Conservation (phyloP, 2,797 vertebrate species). For the Percopsis omiscomaycus region DNA sequence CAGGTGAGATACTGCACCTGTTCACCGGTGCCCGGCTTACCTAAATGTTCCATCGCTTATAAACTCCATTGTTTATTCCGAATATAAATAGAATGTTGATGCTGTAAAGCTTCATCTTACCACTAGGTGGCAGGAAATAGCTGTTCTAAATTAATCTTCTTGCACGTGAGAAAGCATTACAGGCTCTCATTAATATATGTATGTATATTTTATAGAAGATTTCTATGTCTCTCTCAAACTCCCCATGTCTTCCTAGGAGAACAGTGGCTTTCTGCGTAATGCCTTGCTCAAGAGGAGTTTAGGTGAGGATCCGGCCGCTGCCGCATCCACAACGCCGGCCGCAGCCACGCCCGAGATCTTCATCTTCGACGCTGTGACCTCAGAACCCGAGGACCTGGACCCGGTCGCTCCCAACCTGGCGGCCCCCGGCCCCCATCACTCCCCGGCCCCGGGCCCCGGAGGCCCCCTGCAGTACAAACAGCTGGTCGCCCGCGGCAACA, state of each 20-base stretch:
- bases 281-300: conserved; percentile 67
- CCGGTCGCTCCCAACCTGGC: conserved; percentile 55
- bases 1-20: conserved; percentile 49
- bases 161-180: background rate
- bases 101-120: conserved; percentile 19
- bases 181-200: background rate
- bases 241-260: conserved; percentile 62
- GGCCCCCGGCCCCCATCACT: conserved; percentile 30
- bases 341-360: conserved; percentile 51
- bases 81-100: background rate
- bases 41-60: background rate
- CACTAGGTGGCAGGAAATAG: conserved; percentile 49
- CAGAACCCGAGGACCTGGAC: conserved; percentile 58
- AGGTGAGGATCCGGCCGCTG: conserved; percentile 62
- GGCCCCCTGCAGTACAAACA: background rate
- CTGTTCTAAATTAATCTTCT: background rate
- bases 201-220: background rate
- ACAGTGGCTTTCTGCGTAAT: conserved; percentile 71
- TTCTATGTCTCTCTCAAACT: background rate
- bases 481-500: conserved; percentile 17
- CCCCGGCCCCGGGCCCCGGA: conserved; percentile 12
- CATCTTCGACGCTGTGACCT: conserved; percentile 56
- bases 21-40: background rate
- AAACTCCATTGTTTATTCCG: background rate
- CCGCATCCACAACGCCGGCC: conserved; percentile 19